phyloP scores from a whole-genome alignment of 2,113 vertebrate species.

The Glaucomys volans region DNA sequence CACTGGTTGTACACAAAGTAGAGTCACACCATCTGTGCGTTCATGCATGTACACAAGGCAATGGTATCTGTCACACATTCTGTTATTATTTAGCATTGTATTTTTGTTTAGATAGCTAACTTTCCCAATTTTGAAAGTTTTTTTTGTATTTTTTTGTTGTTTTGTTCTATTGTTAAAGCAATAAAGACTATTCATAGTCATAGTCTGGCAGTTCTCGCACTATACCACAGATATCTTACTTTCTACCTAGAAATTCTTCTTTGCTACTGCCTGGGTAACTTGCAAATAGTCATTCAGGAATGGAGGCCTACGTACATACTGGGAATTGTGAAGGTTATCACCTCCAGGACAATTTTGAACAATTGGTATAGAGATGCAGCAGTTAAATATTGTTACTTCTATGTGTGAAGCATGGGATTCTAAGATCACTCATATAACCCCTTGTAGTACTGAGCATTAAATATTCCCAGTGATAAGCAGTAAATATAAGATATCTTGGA shows the following conservation, averaged over 20 bases:
- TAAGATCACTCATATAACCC: neutral
- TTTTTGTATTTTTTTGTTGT: no score
- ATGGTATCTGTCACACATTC: no score
- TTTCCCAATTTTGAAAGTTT: neutral
- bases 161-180: no score
- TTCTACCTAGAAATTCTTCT: neutral
- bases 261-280: neutral
- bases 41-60: no score
- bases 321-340: neutral
- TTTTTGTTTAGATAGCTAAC: neutral
- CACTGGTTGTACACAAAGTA: no score
- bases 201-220: neutral
- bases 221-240: neutral
- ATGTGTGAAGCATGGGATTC: neutral
- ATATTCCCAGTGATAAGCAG: neutral
- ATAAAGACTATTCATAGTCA: no score
- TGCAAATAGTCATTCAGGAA: neutral
- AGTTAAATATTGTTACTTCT: neutral
- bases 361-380: neutral
- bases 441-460: neutral
- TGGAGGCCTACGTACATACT: neutral
- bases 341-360: neutral
- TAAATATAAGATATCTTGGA: neutral
- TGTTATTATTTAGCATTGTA: no score
- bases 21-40: no score